These are phyloP conservation scores for Amazona finschi DNA, from an alignment of 2,797 vertebrate species.

Conservation along the genomic window DNA sequence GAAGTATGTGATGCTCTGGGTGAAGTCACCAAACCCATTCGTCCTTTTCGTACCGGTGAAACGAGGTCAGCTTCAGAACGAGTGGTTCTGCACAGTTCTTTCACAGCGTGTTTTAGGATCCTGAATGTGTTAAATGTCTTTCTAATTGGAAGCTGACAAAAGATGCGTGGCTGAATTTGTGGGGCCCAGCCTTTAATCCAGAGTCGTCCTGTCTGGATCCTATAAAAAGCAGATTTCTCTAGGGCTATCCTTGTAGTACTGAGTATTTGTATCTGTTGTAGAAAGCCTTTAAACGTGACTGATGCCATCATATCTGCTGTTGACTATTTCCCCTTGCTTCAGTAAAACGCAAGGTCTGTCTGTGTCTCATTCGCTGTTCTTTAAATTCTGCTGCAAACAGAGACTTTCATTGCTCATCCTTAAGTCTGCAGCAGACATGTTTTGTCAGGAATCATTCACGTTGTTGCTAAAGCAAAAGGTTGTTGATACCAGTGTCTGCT, in stretches of 20 bases:
- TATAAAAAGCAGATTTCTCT: background rate
- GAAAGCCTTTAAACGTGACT: background rate
- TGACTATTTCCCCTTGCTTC: background rate
- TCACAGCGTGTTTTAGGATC: background rate
- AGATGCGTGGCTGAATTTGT: background rate
- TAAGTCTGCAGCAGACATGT: background rate
- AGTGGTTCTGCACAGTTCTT: background rate
- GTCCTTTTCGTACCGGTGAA: background rate
- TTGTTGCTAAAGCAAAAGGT: background rate
- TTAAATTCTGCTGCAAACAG: background rate
- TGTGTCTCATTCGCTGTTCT: background rate
- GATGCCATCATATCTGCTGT: background rate
- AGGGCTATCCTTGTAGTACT: background rate
- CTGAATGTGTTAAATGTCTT: background rate
- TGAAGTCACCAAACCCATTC: background rate
- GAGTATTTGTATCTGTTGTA: background rate
- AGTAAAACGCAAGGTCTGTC: background rate
- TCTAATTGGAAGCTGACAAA: background rate
- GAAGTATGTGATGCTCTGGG: background rate
- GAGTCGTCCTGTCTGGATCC: background rate
- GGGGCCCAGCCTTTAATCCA: background rate
- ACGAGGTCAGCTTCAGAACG: background rate
- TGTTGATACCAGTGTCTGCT: background rate
- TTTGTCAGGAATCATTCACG: background rate
- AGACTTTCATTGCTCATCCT: background rate